Evolutionary conservation across 2,797 vertebrate genomes (phyloP).

Genomic region (Myripristis jacobus): DNA sequence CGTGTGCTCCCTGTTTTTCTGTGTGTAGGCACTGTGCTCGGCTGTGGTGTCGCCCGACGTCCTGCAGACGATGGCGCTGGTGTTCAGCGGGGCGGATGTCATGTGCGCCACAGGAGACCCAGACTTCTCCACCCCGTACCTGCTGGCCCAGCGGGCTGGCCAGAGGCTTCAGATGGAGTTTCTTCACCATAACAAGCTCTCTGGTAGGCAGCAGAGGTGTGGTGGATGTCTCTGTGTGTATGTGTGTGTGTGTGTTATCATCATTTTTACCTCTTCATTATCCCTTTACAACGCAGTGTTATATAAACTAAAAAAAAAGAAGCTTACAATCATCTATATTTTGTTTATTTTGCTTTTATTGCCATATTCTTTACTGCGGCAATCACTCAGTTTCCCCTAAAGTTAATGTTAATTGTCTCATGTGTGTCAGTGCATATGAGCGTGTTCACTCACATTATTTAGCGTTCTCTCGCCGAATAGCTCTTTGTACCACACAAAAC

Average conservation of each 20-base stretch:
- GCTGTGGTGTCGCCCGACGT: conserved; percentile 89
- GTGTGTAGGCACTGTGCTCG: conserved; percentile 88
- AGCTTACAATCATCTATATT: background rate
- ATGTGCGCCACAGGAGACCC: conserved; percentile 94
- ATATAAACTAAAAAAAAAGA: background rate
- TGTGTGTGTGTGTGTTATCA: background rate
- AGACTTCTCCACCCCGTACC: conserved; percentile 90
- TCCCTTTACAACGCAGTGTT: background rate
- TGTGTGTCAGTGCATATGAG: background rate
- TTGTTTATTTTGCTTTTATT: too few relatives aligned
- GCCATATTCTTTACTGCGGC: too few relatives aligned
- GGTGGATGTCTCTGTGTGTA: too few relatives aligned
- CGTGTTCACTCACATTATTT: background rate
- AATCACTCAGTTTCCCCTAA: too few relatives aligned
- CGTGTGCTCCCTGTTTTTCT: conserved; percentile 25
- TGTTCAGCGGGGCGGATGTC: conserved; percentile 94
- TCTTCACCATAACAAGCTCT: conserved; percentile 94
- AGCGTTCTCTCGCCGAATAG: background rate
- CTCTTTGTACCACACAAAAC: conserved; percentile 3
- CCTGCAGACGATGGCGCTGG: conserved; percentile 89
- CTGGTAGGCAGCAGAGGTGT: conserved; percentile 78
- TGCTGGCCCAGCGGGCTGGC: conserved; percentile 92
- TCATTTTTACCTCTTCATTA: too few relatives aligned
- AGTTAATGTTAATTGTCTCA: too few relatives aligned
- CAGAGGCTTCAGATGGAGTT: conserved; percentile 98